Percentiles rank a stretch among this genome's conserved stretches.
These are phyloP conservation scores for Catharus bicknelli DNA, from an alignment of 2,113 vertebrate genomes.

Conservation along the genomic window DNA sequence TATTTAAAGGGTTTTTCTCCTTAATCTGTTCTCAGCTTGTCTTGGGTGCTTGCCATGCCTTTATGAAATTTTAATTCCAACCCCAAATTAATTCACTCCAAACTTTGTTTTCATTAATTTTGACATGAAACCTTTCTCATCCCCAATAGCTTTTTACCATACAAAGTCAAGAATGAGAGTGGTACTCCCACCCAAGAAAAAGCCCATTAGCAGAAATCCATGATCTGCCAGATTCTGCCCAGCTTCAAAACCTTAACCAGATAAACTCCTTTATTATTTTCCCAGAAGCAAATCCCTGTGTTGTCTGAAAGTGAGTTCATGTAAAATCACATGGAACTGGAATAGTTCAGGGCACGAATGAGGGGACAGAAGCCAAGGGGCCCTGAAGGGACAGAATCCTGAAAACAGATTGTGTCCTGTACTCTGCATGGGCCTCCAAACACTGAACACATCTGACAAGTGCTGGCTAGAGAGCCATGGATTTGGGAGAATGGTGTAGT, in stretches of 20 bases:
- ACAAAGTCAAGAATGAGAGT: constrained; percentile 2
- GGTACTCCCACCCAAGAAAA: background rate
- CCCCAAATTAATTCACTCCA: constrained; percentile 28
- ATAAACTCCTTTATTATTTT: background rate
- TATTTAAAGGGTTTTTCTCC: constrained; percentile 19
- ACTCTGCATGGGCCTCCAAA: background rate
- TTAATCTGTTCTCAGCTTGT: constrained; percentile 29
- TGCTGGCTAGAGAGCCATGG: background rate
- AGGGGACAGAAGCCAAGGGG: background rate
- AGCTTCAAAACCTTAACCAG: constrained; percentile 4
- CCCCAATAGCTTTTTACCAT: constrained; percentile 11
- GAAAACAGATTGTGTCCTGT: background rate
- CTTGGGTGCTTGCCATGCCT: constrained; percentile 21
- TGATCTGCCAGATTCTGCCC: background rate
- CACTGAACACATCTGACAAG: constrained; percentile 35
- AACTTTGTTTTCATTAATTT: constrained; percentile 25
- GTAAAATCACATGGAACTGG: background rate
- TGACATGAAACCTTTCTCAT: constrained; percentile 13
- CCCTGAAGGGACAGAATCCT: background rate
- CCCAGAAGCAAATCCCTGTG: background rate
- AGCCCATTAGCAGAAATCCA: background rate
- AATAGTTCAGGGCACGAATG: background rate
- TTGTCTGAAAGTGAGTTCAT: background rate
- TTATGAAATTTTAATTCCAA: constrained; percentile 35
- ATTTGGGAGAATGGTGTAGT: background rate